Evolutionary conservation across 2,888 invertebrate species (phyloP), one percentile per base, ranked within the genome.

Genomic region (Andricus quercusramuli): DNA sequence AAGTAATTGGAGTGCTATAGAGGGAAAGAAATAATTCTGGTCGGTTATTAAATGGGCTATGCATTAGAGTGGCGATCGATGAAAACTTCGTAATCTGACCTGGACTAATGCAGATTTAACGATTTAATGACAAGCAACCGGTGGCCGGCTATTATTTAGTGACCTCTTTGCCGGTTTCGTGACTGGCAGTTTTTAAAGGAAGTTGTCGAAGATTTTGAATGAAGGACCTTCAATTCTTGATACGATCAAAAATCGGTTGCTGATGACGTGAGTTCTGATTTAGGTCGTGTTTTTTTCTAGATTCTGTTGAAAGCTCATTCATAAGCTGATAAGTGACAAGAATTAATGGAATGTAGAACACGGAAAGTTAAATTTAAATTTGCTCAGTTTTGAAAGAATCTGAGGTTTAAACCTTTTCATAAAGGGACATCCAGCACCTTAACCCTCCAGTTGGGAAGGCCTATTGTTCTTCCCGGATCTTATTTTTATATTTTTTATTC

Each of bases 101-200:
- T 83, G 82, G 84, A 87, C 89, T 91, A 91, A 92, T 91, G 91
- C 86, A 88, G 89, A 86, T 88, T 88, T 91, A 91, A 92, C 90
- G 88, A 91, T 91, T 90, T 91, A 91, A 92, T 90, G 89, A 91
- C 87, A 87, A 89, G 84, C 90, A 83, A 86, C 89, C 87, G 87
- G 82, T 86, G 79, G 82, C 86, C 86, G 86, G 85, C 85, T 87
- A 85, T 87, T 89, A 89, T 89, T 89, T 87, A 89, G 84, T 88
- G 83, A 87, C 84, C 86, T 85, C 86, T 79, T 84, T 84, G 83
- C 79, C 79, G 77, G 82, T 86, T 86, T 86, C 89, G 89, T 91
- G 91, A 91, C 90, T 86, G 81, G 89, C 70, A 70, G 29, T 70
- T 70, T 70, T 70, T 47, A 3, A 25, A n/a, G 9, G 44, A 25